Conservation (phyloP, 2,797 vertebrate genomes). For the Psittacula derbiana region DNA sequence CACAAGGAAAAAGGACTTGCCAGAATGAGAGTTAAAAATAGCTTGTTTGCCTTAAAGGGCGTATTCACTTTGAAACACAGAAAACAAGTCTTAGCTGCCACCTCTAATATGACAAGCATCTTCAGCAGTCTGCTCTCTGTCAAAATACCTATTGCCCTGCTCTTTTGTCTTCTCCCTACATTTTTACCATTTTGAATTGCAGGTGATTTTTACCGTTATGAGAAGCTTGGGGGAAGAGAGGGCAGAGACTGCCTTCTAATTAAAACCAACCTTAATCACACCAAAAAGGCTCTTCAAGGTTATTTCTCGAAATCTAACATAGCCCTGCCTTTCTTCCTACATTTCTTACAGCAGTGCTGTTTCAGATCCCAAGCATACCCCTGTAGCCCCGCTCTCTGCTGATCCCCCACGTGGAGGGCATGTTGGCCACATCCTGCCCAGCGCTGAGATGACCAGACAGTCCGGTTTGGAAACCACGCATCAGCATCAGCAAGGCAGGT, state of each 20-base stretch:
- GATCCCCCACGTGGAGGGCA: no score
- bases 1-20: neutral
- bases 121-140: neutral
- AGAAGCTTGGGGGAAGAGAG: neutral
- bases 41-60: neutral
- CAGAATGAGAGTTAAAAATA: constrained; percentile 26
- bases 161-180: neutral
- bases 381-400: neutral
- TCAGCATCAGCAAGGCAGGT: neutral
- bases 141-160: neutral
- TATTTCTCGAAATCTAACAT: neutral
- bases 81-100: neutral
- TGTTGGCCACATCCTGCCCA: neutral
- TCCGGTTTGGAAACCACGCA: fast-evolving
- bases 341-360: neutral
- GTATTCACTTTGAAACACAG: neutral
- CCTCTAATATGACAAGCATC: neutral
- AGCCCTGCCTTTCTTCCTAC: neutral
- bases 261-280: neutral
- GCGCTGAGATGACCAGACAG: neutral
- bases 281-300: neutral
- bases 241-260: neutral
- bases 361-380: neutral
- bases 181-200: neutral
- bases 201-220: neutral